Conservation (phyloP, 2,888 invertebrate species). For the Pogonocherus hispidulus region DNA sequence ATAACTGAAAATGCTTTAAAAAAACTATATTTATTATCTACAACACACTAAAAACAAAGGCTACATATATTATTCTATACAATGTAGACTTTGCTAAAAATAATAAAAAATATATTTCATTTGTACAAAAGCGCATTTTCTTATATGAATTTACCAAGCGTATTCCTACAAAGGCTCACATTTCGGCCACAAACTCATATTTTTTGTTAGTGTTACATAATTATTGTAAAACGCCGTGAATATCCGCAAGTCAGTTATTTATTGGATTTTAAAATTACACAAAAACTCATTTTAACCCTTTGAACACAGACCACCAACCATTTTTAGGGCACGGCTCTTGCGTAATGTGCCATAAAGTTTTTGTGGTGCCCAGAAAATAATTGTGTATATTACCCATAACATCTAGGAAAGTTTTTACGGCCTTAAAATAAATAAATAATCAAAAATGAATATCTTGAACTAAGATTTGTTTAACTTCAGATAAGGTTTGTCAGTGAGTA, state of each 20-base stretch:
- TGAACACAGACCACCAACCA: background rate
- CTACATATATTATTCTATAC: too few relatives aligned
- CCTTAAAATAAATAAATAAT: background rate
- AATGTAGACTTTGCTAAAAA: too few relatives aligned
- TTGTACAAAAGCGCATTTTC: background rate
- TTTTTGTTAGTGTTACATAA: conserved; percentile 6
- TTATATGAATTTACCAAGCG: background rate
- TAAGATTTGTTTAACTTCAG: conserved; percentile 8
- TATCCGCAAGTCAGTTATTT: background rate
- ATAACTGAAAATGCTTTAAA: too few relatives aligned
- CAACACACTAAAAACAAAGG: too few relatives aligned
- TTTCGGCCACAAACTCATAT: background rate
- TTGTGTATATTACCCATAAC: background rate
- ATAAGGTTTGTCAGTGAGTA: background rate
- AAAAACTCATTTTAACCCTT: conserved; percentile 9
- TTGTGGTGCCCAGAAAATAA: conserved; percentile 13
- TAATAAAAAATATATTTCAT: too few relatives aligned
- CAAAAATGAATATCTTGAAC: background rate
- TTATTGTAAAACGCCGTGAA: background rate
- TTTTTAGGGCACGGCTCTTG: conserved; percentile 17
- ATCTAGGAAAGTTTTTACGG: conserved; percentile 4
- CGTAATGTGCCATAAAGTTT: conserved; percentile 2
- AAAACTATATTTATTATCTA: too few relatives aligned
- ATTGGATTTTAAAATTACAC: conserved; percentile 1
- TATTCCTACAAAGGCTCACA: background rate